Conservation (phyloP, 2,888 invertebrate species). For the Sylvicola cinctus region DNA sequence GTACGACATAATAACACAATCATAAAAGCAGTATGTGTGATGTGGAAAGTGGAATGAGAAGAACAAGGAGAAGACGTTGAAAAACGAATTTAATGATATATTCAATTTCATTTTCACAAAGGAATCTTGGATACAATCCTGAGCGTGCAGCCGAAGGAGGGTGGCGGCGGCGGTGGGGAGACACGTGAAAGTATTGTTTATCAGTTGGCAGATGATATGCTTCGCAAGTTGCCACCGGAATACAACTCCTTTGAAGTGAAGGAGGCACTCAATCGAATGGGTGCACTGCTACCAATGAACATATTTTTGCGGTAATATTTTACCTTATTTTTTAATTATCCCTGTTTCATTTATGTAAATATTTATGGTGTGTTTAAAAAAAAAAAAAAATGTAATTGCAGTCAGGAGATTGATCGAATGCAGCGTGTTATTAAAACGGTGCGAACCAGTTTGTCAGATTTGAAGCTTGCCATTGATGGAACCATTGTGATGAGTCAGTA, state of each 20-base stretch:
- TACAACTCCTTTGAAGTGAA: constrained; percentile 79
- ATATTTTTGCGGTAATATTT: constrained; percentile 53
- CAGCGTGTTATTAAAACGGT: constrained; percentile 67
- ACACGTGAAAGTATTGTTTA: constrained; percentile 84
- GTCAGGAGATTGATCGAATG: constrained; percentile 64
- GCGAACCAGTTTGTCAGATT: constrained; percentile 58
- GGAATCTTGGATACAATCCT: constrained; percentile 81
- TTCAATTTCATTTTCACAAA: no score
- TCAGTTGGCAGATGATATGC: constrained; percentile 82
- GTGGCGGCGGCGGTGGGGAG: constrained; percentile 76
- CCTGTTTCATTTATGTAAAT: no score
- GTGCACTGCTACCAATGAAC: constrained; percentile 83
- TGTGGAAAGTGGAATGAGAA: no score
- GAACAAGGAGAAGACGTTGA: no score
- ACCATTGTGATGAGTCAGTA: constrained; percentile 93
- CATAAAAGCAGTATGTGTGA: no score
- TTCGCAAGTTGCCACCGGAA: constrained; percentile 61
- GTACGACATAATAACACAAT: no score
- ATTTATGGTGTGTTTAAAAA: no score
- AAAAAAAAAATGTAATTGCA: constrained; percentile 11
- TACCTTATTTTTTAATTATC: neutral
- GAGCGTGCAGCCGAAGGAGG: constrained; percentile 94
- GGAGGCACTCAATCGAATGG: constrained; percentile 79
- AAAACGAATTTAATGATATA: no score
- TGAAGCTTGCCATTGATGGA: constrained; percentile 89